phyloP scores from a whole-genome alignment of 1,140 invertebrate genomes.

The Asbolus verrucosus region DNA sequence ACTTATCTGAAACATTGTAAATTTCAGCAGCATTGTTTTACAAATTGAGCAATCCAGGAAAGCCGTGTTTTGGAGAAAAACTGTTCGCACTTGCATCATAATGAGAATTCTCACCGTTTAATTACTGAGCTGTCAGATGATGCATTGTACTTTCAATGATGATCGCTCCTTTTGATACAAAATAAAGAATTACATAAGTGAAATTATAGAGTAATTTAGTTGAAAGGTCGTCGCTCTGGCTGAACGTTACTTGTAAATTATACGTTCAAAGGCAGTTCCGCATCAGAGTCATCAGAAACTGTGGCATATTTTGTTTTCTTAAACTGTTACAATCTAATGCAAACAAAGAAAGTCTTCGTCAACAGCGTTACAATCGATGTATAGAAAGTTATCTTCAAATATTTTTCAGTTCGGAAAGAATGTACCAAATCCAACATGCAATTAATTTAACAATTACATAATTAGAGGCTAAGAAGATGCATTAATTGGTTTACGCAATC shows the following conservation, averaged over 20 bases:
- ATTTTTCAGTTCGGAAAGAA: too few species aligned
- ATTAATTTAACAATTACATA: constrained; percentile 22
- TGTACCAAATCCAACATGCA: constrained; percentile 5
- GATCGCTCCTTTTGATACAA: constrained; percentile 18
- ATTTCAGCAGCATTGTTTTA: neutral
- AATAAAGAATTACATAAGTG: constrained; percentile 4
- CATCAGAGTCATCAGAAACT: neutral
- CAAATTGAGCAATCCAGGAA: constrained; percentile 21
- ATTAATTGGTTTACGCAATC: constrained; percentile 33
- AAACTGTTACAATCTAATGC: too few species aligned
- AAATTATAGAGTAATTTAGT: constrained; percentile 35
- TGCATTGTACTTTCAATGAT: constrained; percentile 17
- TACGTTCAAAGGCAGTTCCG: constrained; percentile 9
- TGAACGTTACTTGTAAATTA: constrained; percentile 7
- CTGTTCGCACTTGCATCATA: constrained; percentile 1
- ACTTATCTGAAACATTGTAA: constrained; percentile 9
- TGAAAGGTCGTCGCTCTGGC: constrained; percentile 18
- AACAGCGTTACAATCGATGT: too few species aligned
- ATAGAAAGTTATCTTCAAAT: constrained; percentile 34
- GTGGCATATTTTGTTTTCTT: too few species aligned
- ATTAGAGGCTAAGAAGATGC: constrained; percentile 14
- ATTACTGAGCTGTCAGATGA: constrained; percentile 20
- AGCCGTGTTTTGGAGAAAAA: constrained; percentile 10
- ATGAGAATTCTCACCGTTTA: constrained; percentile 14
- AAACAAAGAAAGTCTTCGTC: too few species aligned